Percentiles rank a stretch among this genome's conserved stretches.
Evolutionary conservation across 2,888 invertebrate genomes (phyloP).

Genomic region (Macrophya alboannulata): DNA sequence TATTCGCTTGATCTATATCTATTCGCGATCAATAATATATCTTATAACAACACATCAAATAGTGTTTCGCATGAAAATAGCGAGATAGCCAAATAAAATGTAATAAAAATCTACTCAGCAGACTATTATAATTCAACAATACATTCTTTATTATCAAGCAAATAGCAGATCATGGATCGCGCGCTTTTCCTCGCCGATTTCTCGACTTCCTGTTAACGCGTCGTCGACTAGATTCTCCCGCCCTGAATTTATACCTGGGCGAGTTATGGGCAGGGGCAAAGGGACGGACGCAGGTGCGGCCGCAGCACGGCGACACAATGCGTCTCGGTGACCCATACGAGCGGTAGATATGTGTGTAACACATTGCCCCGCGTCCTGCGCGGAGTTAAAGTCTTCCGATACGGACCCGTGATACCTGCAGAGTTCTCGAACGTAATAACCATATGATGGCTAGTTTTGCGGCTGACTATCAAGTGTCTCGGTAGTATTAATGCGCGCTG

Average conservation of each 20-base stretch:
- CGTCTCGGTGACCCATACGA: conserved; percentile 64
- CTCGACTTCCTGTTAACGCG: conserved; percentile 35
- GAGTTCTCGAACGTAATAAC: conserved; percentile 1
- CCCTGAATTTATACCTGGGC: conserved; percentile 29
- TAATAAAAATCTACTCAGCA: background rate
- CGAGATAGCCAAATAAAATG: background rate
- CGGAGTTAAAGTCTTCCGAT: background rate
- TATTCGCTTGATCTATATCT: background rate
- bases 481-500: conserved; percentile 30
- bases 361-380: conserved; percentile 39
- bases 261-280: conserved; percentile 28
- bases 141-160: background rate
- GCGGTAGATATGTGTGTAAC: conserved; percentile 12
- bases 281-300: conserved; percentile 71
- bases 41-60: background rate
- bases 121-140: too few species aligned
- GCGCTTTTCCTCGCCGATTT: conserved; percentile 21
- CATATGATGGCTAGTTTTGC: background rate
- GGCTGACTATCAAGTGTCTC: background rate
- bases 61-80: background rate
- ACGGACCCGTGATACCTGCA: background rate
- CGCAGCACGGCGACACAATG: conserved; percentile 69
- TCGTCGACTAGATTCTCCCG: background rate
- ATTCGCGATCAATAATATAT: background rate
- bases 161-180: background rate